These are phyloP conservation scores for Papilio glaucus DNA, from an alignment of 1,140 invertebrate genomes.

Conservation along the genomic window DNA sequence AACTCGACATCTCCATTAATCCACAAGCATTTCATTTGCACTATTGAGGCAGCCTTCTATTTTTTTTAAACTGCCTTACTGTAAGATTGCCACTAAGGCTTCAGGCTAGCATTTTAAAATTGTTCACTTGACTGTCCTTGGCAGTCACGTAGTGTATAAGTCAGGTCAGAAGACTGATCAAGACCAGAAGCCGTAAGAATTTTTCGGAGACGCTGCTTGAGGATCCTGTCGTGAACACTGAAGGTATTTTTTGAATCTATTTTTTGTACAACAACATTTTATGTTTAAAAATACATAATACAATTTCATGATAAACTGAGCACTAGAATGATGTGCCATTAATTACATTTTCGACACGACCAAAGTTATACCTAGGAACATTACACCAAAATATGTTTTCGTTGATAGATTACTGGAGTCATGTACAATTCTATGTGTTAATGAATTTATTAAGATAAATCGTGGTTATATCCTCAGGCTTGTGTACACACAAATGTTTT, in stretches of 20 bases:
- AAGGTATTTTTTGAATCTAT: constrained; percentile 83
- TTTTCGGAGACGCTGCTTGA: constrained; percentile 78
- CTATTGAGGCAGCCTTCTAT: constrained; percentile 53
- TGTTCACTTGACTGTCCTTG: constrained; percentile 82
- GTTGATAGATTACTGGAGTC: constrained; percentile 5
- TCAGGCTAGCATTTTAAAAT: constrained; percentile 80
- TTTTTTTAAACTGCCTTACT: constrained; percentile 50
- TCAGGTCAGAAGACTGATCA: constrained; percentile 84
- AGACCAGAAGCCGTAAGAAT: constrained; percentile 78
- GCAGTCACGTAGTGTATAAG: constrained; percentile 83
- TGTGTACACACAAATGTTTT: constrained; percentile 4
- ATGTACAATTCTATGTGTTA: background rate
- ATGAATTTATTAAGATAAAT: background rate
- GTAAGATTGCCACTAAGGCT: constrained; percentile 65
- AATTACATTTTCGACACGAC: background rate
- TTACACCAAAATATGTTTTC: constrained; percentile 1
- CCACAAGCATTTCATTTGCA: constrained; percentile 66
- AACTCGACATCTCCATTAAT: constrained; percentile 54
- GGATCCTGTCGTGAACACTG: constrained; percentile 73
- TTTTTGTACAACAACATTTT: constrained; percentile 76
- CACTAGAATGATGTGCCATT: constrained; percentile 23
- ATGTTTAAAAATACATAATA: constrained; percentile 51
- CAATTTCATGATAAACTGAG: constrained; percentile 15
- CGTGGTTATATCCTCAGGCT: background rate
- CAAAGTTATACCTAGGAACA: constrained; percentile 1